Percentiles rank a stretch among this genome's conserved stretches.
phyloP scores from a whole-genome alignment of 2,888 invertebrate species.

The Hydroisotoma schaefferi region DNA sequence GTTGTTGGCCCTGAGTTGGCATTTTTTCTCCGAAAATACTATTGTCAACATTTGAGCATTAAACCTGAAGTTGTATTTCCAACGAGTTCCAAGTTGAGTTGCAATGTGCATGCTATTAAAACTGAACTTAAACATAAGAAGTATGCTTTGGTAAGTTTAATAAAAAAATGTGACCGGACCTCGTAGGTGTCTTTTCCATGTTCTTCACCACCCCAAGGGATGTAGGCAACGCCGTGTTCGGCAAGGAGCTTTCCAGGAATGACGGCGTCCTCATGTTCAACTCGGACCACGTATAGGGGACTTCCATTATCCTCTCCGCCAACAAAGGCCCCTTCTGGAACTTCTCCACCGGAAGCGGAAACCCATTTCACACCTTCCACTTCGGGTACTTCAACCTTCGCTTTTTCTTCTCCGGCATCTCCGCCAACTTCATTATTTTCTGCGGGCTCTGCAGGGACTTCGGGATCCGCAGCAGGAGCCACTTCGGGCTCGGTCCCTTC shows the following conservation, averaged over 20 bases:
- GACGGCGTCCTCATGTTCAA: constrained; percentile 66
- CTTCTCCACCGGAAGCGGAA: constrained; percentile 13
- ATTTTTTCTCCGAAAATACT: too few species aligned
- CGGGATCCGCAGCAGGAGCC: neutral
- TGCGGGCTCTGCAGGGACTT: constrained; percentile 18
- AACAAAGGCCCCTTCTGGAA: constrained; percentile 43
- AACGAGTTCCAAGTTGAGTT: too few species aligned
- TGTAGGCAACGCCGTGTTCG: constrained; percentile 65
- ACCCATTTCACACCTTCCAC: constrained; percentile 43
- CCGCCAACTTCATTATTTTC: constrained; percentile 24
- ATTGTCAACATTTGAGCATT: too few species aligned
- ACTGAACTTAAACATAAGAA: too few species aligned
- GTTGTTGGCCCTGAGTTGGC: too few species aligned
- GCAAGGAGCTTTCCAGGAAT: constrained; percentile 75
- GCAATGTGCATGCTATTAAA: too few species aligned
- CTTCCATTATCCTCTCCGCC: constrained; percentile 58
- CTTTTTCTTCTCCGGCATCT: constrained; percentile 22
- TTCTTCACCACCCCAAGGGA: constrained; percentile 74
- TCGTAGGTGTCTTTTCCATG: constrained; percentile 68
- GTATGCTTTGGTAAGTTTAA: too few species aligned
- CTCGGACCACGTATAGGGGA: constrained; percentile 64
- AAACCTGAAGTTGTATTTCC: too few species aligned
- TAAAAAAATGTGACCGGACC: constrained; percentile 52
- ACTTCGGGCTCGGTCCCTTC: constrained; percentile 1
- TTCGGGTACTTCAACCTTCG: constrained; percentile 30